phyloP scores from a whole-genome alignment of 2,888 invertebrate species.

The Uropetala carovei region DNA sequence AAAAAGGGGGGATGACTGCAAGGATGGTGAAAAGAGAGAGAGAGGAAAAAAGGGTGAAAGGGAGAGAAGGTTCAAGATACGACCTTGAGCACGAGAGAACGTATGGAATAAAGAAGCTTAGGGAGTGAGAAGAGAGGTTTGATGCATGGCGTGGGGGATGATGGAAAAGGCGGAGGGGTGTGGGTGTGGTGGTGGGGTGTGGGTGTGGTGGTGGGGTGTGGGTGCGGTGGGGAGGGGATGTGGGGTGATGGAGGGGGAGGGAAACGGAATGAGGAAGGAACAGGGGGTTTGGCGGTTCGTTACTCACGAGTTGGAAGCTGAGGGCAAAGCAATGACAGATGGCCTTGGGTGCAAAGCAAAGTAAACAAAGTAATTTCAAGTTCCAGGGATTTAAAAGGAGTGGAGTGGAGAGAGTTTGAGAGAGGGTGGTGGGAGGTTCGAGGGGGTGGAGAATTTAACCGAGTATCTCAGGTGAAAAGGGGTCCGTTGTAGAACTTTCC shows the following conservation, averaged over 20 bases:
- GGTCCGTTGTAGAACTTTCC: too few relatives aligned
- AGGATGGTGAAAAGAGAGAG: too few relatives aligned
- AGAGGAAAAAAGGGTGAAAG: not conserved
- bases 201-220: too few relatives aligned
- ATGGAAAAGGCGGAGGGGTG: not conserved
- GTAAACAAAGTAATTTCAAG: slow-evolving; percentile 51
- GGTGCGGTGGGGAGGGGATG: not conserved
- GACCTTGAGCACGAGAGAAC: not conserved
- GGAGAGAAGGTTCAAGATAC: not conserved
- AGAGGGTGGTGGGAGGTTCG: too few relatives aligned
- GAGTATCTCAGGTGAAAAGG: too few relatives aligned
- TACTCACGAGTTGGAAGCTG: not conserved
- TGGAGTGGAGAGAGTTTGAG: not conserved
- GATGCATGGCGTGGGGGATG: not conserved
- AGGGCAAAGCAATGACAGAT: slow-evolving; percentile 43
- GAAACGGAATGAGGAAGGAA: not conserved
- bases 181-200: not conserved
- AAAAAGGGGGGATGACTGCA: too few relatives aligned
- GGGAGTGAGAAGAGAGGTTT: not conserved
- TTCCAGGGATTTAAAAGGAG: not conserved
- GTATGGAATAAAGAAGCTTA: too few relatives aligned
- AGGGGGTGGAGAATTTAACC: too few relatives aligned
- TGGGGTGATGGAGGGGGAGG: not conserved
- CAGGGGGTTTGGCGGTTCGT: slow-evolving; percentile 38
- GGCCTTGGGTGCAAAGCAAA: slow-evolving; percentile 37